These are phyloP conservation scores for Leucania comma DNA, from an alignment of 2,888 invertebrate species.

Conservation along the genomic window DNA sequence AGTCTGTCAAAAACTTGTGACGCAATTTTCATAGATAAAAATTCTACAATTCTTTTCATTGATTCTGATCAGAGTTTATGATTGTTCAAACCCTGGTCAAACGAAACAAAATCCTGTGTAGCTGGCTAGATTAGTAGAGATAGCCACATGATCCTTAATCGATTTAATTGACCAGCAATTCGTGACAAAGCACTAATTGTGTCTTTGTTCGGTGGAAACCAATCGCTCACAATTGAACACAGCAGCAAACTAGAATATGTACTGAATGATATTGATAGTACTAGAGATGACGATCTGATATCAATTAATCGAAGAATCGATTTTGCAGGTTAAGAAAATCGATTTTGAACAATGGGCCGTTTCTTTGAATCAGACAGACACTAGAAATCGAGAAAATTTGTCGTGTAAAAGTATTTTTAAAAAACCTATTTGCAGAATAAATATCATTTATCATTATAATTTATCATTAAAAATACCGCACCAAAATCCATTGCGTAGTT, in stretches of 20 bases:
- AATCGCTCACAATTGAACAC: conserved; percentile 4
- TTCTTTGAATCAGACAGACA: no score
- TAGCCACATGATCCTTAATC: neutral
- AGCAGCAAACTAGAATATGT: neutral
- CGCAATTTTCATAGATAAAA: no score
- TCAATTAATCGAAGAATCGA: no score
- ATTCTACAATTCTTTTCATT: neutral
- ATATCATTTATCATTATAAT: no score
- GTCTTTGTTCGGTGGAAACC: conserved; percentile 29
- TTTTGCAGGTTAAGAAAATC: no score
- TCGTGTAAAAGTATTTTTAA: no score
- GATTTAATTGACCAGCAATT: conserved; percentile 15
- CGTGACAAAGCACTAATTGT: conserved; percentile 43
- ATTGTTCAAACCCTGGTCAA: neutral
- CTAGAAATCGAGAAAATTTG: no score
- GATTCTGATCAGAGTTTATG: neutral
- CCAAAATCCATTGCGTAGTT: no score
- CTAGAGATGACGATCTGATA: neutral
- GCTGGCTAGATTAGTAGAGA: neutral
- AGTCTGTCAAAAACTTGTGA: no score
- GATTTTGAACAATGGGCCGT: no score
- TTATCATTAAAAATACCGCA: no score
- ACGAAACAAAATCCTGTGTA: neutral
- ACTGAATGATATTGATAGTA: neutral
- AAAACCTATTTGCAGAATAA: no score